A percentile compares a stretch with the other conserved stretches of the same genome.
Evolutionary conservation across 30 jellyfish, hydroid and myxozoan genomes (phyloP).

Genomic region (Aurelia aurita): DNA sequence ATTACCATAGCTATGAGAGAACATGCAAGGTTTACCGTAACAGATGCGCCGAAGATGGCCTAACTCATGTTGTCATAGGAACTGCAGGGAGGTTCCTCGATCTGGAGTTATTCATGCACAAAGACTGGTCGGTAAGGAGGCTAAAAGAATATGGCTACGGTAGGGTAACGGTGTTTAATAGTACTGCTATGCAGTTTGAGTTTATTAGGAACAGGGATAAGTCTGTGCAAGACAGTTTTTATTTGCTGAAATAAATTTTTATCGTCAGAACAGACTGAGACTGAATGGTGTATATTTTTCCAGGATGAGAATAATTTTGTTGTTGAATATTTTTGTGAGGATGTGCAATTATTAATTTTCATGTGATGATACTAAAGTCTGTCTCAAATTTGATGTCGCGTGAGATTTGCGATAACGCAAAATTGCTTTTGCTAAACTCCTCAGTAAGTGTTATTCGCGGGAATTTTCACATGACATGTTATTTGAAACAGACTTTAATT

Average conservation of each 20-base stretch:
- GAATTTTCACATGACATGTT: too few species aligned
- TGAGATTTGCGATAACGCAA: too few species aligned
- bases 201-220: slow-evolving; percentile 69
- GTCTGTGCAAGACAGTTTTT: slow-evolving; percentile 64
- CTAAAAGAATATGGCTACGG: slow-evolving; percentile 86
- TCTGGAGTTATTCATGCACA: slow-evolving; percentile 55
- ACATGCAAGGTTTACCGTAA: slow-evolving; percentile 84
- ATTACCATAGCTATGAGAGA: slow-evolving; percentile 89
- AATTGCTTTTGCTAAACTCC: too few species aligned
- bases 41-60: slow-evolving; percentile 77
- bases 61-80: slow-evolving; percentile 82
- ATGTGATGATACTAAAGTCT: too few species aligned
- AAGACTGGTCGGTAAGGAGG: slow-evolving; percentile 75
- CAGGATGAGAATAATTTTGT: not conserved
- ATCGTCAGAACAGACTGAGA: not conserved
- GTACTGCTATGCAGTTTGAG: slow-evolving; percentile 69
- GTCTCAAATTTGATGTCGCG: too few species aligned
- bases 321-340: not conserved
- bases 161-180: slow-evolving; percentile 65
- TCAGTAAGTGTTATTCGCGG: too few species aligned
- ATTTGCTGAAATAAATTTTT: slow-evolving; percentile 35
- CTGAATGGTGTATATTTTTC: not conserved
- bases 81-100: slow-evolving; percentile 88
- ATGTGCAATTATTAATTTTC: too few species aligned
- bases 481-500: too few species aligned